Evolutionary conservation across 2,797 vertebrate species (phyloP).

Genomic region (Parotocinclus haroldoi): DNA sequence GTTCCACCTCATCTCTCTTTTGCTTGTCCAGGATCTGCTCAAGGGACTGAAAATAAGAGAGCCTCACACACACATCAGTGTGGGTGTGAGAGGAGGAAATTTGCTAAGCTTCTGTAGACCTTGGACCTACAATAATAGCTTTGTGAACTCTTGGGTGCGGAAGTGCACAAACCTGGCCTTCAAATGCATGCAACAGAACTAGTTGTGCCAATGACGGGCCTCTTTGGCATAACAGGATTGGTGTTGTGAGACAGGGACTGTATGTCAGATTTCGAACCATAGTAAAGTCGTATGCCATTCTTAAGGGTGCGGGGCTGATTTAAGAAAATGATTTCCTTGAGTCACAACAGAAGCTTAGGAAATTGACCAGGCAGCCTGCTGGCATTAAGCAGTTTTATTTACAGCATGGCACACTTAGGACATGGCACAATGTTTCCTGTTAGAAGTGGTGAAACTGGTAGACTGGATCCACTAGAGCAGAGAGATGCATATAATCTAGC

Average conservation of each 20-base stretch:
- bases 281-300: background rate
- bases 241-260: no score
- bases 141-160: conserved; percentile 18
- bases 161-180: background rate
- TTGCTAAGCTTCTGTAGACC: conserved; percentile 72
- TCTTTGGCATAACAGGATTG: background rate
- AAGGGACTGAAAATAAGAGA: conserved; percentile 70
- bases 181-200: background rate
- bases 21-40: conserved; percentile 75
- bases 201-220: background rate
- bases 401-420: conserved; percentile 64
- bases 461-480: conserved; percentile 58
- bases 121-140: background rate
- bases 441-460: conserved; percentile 65
- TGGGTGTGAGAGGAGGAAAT: conserved; percentile 72
- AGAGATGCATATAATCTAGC: conserved; percentile 42
- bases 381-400: conserved; percentile 69
- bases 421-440: conserved; percentile 65
- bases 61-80: conserved; percentile 65
- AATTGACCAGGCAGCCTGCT: conserved; percentile 70
- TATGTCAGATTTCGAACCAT: background rate
- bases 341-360: conserved; percentile 73
- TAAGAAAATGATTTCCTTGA: conserved; percentile 22
- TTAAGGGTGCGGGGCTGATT: conserved; percentile 20
- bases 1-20: conserved; percentile 67